These are phyloP conservation scores for Hyperoodon ampullatus DNA, from an alignment of 2,113 vertebrate genomes.

Conservation along the genomic window DNA sequence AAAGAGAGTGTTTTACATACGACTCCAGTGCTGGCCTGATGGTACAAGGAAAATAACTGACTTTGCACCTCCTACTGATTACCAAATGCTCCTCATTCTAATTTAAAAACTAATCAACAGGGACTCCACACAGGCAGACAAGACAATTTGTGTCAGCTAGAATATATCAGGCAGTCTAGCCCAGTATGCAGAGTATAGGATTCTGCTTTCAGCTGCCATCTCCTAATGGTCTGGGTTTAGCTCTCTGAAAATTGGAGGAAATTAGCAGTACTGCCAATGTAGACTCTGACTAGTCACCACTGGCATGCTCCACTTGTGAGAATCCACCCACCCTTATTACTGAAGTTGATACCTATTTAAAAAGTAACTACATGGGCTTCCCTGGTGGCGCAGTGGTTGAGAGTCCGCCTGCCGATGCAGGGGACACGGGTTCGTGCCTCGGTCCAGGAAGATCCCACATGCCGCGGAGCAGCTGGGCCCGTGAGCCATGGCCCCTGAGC, in stretches of 20 bases:
- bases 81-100: constrained; percentile 29
- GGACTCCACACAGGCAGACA: not conserved
- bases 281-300: not conserved
- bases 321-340: not conserved
- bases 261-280: not conserved
- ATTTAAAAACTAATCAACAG: constrained; percentile 25
- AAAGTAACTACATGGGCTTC: not conserved
- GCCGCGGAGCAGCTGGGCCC: too few relatives aligned
- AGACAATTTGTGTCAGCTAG: not conserved
- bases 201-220: not conserved
- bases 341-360: not conserved
- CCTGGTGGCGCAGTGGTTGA: too few relatives aligned
- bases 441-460: too few relatives aligned
- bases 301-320: not conserved
- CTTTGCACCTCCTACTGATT: not conserved
- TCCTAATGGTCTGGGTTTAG: not conserved
- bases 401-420: too few relatives aligned
- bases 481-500: too few relatives aligned
- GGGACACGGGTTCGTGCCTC: too few relatives aligned
- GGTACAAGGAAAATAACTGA: not conserved
- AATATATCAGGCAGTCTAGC: not conserved
- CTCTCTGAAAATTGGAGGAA: not conserved
- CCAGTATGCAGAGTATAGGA: not conserved
- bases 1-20: not conserved
- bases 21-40: not conserved